Percentiles rank a stretch among this genome's conserved stretches.
phyloP scores from a whole-genome alignment of 1,140 invertebrate genomes.

The Nasonia longicornis region DNA sequence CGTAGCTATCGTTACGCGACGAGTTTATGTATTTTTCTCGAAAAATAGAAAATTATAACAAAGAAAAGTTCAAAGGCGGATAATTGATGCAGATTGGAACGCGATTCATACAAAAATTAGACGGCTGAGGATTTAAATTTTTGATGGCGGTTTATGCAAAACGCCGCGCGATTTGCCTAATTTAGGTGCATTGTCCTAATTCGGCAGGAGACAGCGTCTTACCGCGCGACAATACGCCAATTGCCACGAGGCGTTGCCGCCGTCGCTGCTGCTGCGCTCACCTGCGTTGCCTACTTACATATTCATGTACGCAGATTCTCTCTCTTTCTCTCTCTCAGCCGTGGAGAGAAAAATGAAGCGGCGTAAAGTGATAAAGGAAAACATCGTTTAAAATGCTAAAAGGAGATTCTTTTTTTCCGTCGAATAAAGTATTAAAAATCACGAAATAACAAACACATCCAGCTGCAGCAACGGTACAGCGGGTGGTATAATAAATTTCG shows the following conservation, averaged over 20 bases:
- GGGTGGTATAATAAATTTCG: background rate
- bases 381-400: slow-evolving; percentile 1
- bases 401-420: background rate
- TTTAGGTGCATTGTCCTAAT: slow-evolving; percentile 30
- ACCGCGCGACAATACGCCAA: slow-evolving; percentile 28
- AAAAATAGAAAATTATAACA: background rate
- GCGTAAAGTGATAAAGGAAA: background rate
- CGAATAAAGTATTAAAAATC: too few species aligned
- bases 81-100: slow-evolving; percentile 1
- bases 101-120: slow-evolving; percentile 1
- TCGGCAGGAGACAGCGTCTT: slow-evolving; percentile 8
- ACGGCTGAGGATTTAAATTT: slow-evolving; percentile 6
- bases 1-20: too few species aligned
- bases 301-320: slow-evolving; percentile 30
- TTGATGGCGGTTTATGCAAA: slow-evolving; percentile 29
- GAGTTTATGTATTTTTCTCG: background rate
- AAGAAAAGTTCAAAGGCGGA: background rate
- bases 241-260: slow-evolving; percentile 4
- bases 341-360: slow-evolving; percentile 16
- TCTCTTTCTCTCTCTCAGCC: too few species aligned
- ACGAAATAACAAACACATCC: too few species aligned
- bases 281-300: slow-evolving; percentile 25
- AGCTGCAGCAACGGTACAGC: too few species aligned
- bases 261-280: background rate
- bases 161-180: slow-evolving; percentile 17